Percentiles rank a stretch among this genome's conserved stretches.
phyloP scores from a whole-genome alignment of 1,140 invertebrate genomes.

The Heliothis virescens region DNA sequence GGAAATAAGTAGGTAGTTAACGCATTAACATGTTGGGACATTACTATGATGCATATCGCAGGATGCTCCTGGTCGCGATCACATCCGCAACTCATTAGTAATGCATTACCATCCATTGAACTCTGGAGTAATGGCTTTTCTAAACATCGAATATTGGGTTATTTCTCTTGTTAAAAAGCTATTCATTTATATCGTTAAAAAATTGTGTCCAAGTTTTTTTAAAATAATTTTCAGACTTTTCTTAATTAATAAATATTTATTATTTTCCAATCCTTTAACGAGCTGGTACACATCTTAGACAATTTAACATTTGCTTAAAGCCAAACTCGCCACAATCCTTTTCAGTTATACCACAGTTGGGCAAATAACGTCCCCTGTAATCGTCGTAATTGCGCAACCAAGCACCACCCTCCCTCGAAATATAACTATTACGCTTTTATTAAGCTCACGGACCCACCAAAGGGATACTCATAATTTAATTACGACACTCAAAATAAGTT shows the following conservation, averaged over 20 bases:
- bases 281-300: neutral
- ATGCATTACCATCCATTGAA: constrained; percentile 4
- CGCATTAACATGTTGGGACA: neutral
- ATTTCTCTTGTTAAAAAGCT: too few species aligned
- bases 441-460: constrained; percentile 77
- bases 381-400: constrained; percentile 77
- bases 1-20: neutral
- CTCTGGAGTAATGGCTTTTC: neutral
- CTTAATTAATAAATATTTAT: neutral
- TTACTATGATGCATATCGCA: neutral
- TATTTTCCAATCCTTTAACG: constrained; percentile 7
- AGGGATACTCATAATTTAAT: constrained; percentile 82
- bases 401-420: constrained; percentile 70
- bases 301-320: constrained; percentile 28
- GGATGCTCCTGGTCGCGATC: neutral
- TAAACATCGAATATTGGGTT: neutral
- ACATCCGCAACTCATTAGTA: constrained; percentile 22
- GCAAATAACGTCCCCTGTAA: constrained; percentile 58
- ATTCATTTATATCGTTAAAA: too few species aligned
- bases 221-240: neutral
- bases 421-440: constrained; percentile 83
- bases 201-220: too few species aligned
- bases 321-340: constrained; percentile 45
- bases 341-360: constrained; percentile 42
- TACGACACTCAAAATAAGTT: constrained; percentile 69